A percentile compares a stretch with the other conserved stretches of the same genome.
Evolutionary conservation across 1,140 invertebrate species (phyloP).

Genomic region (Drosophila micromelanica): DNA sequence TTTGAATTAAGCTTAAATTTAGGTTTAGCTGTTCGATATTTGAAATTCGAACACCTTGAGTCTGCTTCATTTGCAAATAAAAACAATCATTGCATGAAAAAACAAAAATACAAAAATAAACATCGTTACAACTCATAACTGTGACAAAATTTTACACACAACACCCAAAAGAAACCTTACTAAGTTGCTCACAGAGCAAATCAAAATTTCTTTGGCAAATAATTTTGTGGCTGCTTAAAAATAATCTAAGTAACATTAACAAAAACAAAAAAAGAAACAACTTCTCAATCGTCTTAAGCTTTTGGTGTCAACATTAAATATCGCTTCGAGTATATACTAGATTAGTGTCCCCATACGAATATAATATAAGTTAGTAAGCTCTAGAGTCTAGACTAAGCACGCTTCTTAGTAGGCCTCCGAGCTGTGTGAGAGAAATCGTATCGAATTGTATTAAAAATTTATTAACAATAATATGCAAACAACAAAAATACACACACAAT

Average conservation of each 20-base stretch:
- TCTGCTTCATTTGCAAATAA: conserved; percentile 49
- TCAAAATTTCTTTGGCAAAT: conserved; percentile 42
- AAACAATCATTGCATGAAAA: conserved; percentile 64
- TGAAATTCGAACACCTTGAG: conserved; percentile 17
- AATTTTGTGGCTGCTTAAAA: conserved; percentile 77
- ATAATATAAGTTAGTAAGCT: conserved; percentile 29
- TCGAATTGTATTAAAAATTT: conserved; percentile 43
- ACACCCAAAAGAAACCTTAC: conserved; percentile 33
- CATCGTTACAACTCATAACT: conserved; percentile 66
- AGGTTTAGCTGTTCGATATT: conserved; percentile 57
- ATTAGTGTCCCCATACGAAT: conserved; percentile 21
- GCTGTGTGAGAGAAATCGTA: conserved; percentile 32
- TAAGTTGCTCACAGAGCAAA: conserved; percentile 57
- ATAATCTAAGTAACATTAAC: conserved; percentile 31
- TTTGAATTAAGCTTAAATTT: conserved; percentile 65
- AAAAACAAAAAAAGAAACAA: not conserved
- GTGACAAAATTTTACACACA: conserved; percentile 66
- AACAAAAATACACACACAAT: conserved; percentile 44
- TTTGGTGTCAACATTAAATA: conserved; percentile 59
- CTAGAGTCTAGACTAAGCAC: conserved; percentile 68
- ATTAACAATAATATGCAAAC: conserved; percentile 46
- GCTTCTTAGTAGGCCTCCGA: conserved; percentile 55
- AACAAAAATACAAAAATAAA: not conserved
- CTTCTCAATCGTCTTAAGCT: conserved; percentile 49
- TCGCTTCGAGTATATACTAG: conserved; percentile 51